phyloP scores from a whole-genome alignment of 2,888 invertebrate species.

The Dermolepida albohirtum region DNA sequence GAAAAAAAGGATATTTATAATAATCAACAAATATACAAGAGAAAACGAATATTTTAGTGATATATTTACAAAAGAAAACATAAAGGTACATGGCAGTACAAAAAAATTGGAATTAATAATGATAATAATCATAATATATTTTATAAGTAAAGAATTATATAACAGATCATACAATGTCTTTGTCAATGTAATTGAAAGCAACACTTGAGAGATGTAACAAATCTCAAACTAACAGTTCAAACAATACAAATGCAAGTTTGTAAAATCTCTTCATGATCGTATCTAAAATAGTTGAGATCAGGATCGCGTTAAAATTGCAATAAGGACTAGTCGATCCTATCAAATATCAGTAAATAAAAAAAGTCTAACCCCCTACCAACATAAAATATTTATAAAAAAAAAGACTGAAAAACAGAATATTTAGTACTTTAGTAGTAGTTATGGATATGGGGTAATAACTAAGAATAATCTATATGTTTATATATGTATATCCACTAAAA shows the following conservation, averaged over 20 bases:
- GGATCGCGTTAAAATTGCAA: slow-evolving; percentile 43
- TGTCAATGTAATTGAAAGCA: slow-evolving; percentile 26
- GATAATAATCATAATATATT: slow-evolving; percentile 35
- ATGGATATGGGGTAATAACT: slow-evolving; percentile 20
- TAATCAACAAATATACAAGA: slow-evolving; percentile 6
- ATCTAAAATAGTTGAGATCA: slow-evolving; percentile 51
- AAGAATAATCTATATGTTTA: slow-evolving; percentile 12
- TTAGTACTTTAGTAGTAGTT: slow-evolving; percentile 5
- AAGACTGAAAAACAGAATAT: slow-evolving; percentile 5
- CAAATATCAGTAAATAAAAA: slow-evolving; percentile 49
- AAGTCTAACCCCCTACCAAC: slow-evolving; percentile 49
- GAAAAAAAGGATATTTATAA: no score
- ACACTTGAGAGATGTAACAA: slow-evolving; percentile 18
- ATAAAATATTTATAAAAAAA: slow-evolving; percentile 37
- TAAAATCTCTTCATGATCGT: slow-evolving; percentile 19
- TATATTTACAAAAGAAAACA: slow-evolving; percentile 44
- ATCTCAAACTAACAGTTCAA: slow-evolving; percentile 24
- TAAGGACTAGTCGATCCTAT: slow-evolving; percentile 53
- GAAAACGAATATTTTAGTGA: slow-evolving; percentile 38
- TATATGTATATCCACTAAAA: slow-evolving; percentile 1
- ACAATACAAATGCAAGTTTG: not conserved
- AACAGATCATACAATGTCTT: slow-evolving; percentile 32
- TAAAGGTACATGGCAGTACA: slow-evolving; percentile 46
- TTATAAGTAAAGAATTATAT: slow-evolving; percentile 24
- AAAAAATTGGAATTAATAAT: slow-evolving; percentile 40